Conservation (phyloP, 2,797 vertebrate species). For the Neoniphon sammara region DNA sequence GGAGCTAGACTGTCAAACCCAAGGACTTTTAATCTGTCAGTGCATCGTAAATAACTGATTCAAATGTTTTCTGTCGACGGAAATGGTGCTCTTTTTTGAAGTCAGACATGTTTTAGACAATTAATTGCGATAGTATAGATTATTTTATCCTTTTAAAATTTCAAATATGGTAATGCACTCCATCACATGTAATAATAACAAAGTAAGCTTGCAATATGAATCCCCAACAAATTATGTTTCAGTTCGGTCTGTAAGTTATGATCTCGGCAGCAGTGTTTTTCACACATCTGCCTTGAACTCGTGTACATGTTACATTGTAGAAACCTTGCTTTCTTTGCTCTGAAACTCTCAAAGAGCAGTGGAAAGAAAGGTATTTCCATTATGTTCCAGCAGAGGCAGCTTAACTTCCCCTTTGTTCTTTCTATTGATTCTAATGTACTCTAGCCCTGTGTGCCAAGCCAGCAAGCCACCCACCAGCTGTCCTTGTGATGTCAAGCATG, state of each 20-base stretch:
- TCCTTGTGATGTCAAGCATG: constrained; percentile 68
- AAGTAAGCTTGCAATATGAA: no score
- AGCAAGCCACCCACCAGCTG: constrained; percentile 69
- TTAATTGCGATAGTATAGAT: background rate
- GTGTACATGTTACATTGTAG: constrained; percentile 19
- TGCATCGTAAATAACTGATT: background rate
- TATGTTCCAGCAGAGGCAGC: constrained; percentile 59
- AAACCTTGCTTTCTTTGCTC: constrained; percentile 25
- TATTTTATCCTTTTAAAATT: background rate
- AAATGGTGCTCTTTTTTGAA: no score
- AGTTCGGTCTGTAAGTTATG: background rate
- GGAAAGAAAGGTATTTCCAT: constrained; percentile 60
- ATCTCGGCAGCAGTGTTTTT: background rate
- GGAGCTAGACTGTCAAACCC: background rate
- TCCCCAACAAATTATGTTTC: background rate
- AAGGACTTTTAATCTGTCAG: constrained; percentile 1
- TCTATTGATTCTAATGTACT: constrained; percentile 71
- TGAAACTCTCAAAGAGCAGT: constrained; percentile 36
- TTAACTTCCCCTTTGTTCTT: constrained; percentile 69
- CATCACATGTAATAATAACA: no score
- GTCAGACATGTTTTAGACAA: background rate
- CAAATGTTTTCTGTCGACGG: background rate
- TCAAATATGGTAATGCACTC: no score
- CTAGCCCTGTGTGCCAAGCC: constrained; percentile 51
- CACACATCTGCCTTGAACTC: constrained; percentile 14